Base-by-base conservation (phyloP, 2,888 invertebrate species). In the Spodoptera littoralis region DNA sequence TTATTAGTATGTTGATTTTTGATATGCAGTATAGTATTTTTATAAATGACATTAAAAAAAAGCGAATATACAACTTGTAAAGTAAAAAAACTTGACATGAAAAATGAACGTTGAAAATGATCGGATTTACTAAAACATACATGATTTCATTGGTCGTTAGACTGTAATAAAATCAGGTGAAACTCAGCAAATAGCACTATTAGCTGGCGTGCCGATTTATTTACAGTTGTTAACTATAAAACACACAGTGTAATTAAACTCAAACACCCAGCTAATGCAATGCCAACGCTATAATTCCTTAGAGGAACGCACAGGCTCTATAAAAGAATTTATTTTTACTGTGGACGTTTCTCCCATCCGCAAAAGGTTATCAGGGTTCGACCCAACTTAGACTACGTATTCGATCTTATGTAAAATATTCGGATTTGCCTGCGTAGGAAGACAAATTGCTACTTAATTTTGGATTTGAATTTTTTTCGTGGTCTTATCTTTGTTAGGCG, bases 381-480 rank as follows among this genome's bases (percentile, higher is more conserved):
- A 66, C 66, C 62, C 71, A 27, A 60, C 62, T 60, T 63, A 71
- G 59, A 60, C 41, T 70, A 42, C 70, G 65, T 59, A 73, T 70
- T 65, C 53, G 52, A 74, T 76, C 75, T 67, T 74, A 70, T 74
- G 75, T 62, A 77, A 76, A 73, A 70, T 70, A 74, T 73, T 60
- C 58, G 65, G 64, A 65, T 77, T 74, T 63, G 59, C 58, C 64
- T 61, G 45, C 71, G 71, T 51, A 49, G 56, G 64, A 66, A 77
- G 76, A 78, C 64, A 78, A 75, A 75, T 78, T 64, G 68, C 72
- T 68, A 68, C 71, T 74, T 76, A 71, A 74, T 66, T 70, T 70
- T 54, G 70, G 59, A 60, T 77, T 62, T 54, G 59, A 57, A 62
- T 73, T 71, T 73, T 65, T 75, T 65, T 49, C 48, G 48, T 44